phyloP scores from a whole-genome alignment of 2,888 invertebrate genomes.

The Flexamia atlantica region DNA sequence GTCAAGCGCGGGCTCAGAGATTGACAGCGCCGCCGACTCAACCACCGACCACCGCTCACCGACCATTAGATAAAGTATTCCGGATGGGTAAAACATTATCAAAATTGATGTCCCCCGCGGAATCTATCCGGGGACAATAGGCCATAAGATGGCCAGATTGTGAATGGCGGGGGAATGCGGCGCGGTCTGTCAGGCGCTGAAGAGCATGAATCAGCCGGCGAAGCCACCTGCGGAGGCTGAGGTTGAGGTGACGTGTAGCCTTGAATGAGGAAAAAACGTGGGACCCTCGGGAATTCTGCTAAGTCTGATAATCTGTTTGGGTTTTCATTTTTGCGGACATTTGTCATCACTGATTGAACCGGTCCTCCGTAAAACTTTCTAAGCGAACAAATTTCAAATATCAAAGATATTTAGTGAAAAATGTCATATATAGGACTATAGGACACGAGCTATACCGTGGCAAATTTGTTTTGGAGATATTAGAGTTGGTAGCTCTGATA shows the following conservation, averaged over 20 bases:
- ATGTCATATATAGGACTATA: too few relatives aligned
- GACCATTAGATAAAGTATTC: constrained; percentile 51
- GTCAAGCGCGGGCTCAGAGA: constrained; percentile 8
- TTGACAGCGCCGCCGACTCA: constrained; percentile 21
- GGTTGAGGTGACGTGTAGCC: background rate
- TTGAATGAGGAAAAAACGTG: too few relatives aligned
- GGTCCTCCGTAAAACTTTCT: too few relatives aligned
- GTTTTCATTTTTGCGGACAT: too few relatives aligned
- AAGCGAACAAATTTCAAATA: too few relatives aligned
- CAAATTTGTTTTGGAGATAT: too few relatives aligned
- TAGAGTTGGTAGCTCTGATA: too few relatives aligned
- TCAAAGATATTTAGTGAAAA: too few relatives aligned
- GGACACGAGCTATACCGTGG: too few relatives aligned
- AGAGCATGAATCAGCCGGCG: constrained; percentile 42
- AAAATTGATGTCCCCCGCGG: constrained; percentile 51
- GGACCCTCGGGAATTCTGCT: too few relatives aligned
- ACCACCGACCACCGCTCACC: background rate
- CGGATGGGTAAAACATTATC: constrained; percentile 57
- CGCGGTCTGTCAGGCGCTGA: constrained; percentile 10
- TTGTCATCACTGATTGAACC: too few relatives aligned
- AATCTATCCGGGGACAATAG: constrained; percentile 52
- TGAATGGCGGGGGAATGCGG: constrained; percentile 50
- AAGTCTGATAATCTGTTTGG: too few relatives aligned
- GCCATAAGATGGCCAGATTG: constrained; percentile 55
- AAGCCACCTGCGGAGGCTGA: constrained; percentile 38